Base-by-base conservation (phyloP, 2,113 vertebrate genomes). In the Pluvianellus socialis region DNA sequence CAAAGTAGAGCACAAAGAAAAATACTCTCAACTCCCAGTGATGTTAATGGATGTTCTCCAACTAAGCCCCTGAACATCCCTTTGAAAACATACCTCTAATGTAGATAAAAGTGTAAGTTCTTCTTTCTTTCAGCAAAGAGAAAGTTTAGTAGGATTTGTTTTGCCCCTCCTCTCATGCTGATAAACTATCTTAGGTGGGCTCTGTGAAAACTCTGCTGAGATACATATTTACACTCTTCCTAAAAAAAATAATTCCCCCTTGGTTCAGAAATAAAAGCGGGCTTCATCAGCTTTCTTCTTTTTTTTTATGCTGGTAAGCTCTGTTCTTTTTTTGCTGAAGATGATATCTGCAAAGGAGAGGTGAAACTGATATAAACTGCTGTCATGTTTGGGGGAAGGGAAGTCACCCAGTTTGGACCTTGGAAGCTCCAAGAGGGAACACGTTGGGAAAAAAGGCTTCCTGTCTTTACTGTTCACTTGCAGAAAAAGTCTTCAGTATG, bases 41-140 rank as follows among this genome's bases (percentile, higher is more conserved):
- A 87, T 92, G 24, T 10, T 94, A 93, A 92, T 91, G 66, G 65
- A 95, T 86, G 52, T 92, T 94, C 32, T 92, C 61, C 52, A 90
- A 9, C 32, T 62, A 87, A 96, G 94, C 79, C 52, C 66, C 75
- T 73, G 42, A 86, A 73, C n/a, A 56, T 14, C 11, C 3, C 30
- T 87, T 95, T 92, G 82, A 89, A 94, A 96, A 71, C 68, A 80
- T 58, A 42, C 4, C 2, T 9, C 27, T 90, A 79, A 52, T 55
- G 27, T 33, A 73, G 42, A 87, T 79, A 58, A 92, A 93, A 91
- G 44, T 47, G 28, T 44, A 68, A 3, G 6, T 35, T 75, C 55
- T 71, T 66, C 44, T 73, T 88, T 83, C 40, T 82, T 91, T 85
- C 26, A 84, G 32, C 20, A 81, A 83, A 82, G 45, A 61, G 24